A percentile compares a stretch with the other conserved stretches of the same genome.
phyloP scores from a whole-genome alignment of 1,140 invertebrate species.

The Parasteatoda tepidariorum region DNA sequence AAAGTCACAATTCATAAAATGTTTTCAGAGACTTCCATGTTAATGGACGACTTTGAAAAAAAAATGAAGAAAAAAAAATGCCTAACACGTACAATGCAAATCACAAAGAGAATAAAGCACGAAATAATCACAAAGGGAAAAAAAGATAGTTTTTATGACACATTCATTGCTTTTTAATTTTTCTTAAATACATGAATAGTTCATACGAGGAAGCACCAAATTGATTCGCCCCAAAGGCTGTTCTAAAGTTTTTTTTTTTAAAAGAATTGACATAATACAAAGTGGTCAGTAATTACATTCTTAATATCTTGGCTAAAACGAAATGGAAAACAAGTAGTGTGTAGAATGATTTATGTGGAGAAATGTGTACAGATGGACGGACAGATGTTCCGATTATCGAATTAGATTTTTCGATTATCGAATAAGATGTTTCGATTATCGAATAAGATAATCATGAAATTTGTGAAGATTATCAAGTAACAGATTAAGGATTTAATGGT shows the following conservation, averaged over 20 bases:
- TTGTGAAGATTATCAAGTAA: not conserved
- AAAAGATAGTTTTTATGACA: not conserved
- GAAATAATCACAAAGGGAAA: not conserved
- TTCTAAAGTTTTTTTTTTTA: not conserved
- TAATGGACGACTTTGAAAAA: conserved; percentile 5
- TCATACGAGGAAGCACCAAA: not conserved
- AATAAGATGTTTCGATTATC: not conserved
- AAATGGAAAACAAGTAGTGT: not conserved
- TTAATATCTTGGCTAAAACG: not conserved
- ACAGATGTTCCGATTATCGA: not conserved
- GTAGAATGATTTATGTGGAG: not conserved
- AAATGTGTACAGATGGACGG: not conserved
- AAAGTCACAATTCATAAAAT: conserved; percentile 32
- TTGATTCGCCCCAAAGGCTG: not conserved
- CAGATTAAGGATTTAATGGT: not conserved
- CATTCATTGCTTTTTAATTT: not conserved
- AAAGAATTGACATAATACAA: not conserved
- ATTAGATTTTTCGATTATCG: not conserved
- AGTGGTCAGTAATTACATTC: not conserved
- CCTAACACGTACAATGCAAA: not conserved
- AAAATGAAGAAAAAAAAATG: not conserved
- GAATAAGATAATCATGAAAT: not conserved
- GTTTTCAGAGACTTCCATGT: too few relatives aligned
- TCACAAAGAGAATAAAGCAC: conserved; percentile 30
- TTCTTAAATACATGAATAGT: not conserved